phyloP scores from a whole-genome alignment of 2,888 invertebrate species.

The Prosopocoilus inquinatus region DNA sequence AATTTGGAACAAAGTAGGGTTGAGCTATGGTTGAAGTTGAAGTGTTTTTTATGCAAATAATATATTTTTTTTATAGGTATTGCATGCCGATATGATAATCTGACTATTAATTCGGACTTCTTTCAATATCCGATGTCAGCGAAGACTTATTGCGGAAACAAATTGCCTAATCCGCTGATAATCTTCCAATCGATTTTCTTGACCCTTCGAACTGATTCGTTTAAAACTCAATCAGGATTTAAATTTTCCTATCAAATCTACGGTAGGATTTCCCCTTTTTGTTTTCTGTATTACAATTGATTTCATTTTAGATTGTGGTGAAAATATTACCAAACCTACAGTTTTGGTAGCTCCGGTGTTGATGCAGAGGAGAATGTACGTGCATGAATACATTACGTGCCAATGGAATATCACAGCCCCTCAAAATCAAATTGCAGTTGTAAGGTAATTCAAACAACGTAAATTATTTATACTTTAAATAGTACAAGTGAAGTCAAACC shows the following conservation, averaged over 20 bases:
- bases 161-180: constrained; percentile 48
- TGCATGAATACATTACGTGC: constrained; percentile 44
- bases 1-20: constrained; percentile 42
- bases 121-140: not conserved
- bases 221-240: constrained; percentile 58
- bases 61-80: not conserved
- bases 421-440: constrained; percentile 58
- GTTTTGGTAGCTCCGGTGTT: constrained; percentile 20
- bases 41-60: too few relatives aligned
- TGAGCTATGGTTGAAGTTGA: too few relatives aligned
- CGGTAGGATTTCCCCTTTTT: constrained; percentile 39
- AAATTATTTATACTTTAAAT: too few relatives aligned
- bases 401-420: constrained; percentile 78
- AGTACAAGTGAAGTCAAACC: too few relatives aligned
- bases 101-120: constrained; percentile 48
- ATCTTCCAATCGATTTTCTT: constrained; percentile 48
- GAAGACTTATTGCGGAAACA: constrained; percentile 51
- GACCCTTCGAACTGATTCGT: constrained; percentile 59
- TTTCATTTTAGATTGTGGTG: constrained; percentile 67
- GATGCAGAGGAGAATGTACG: too few relatives aligned
- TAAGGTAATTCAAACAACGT: constrained; percentile 52
- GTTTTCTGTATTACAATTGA: constrained; percentile 5
- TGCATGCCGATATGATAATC: constrained; percentile 54
- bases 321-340: constrained; percentile 61
- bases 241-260: constrained; percentile 59